A percentile compares a stretch with the other conserved stretches of the same genome.
Conservation (phyloP, 2,888 invertebrate species). For the Prosapia bicincta region DNA sequence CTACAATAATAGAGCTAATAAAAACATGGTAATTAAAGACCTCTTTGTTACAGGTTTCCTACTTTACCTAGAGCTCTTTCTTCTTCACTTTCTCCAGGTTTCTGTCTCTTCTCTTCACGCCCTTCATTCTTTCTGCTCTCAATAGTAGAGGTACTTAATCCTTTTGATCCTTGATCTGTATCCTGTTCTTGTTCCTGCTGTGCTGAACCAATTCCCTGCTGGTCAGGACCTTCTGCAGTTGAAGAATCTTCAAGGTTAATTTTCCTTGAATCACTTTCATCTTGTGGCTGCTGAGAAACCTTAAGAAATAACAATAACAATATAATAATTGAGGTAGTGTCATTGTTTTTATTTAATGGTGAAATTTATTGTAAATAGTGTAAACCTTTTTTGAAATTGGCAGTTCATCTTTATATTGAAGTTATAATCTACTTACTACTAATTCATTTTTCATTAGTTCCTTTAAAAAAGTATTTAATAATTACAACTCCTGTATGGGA, state of each 20-base stretch:
- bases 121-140: not conserved
- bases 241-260: constrained; percentile 56
- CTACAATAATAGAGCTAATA: no score
- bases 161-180: constrained; percentile 40
- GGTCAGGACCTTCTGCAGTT: constrained; percentile 49
- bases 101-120: constrained; percentile 57
- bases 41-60: no score
- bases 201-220: constrained; percentile 69
- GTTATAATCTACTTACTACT: no score
- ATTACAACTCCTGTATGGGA: no score
- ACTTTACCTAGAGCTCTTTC: constrained; percentile 63
- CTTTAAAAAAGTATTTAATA: no score
- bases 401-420: no score
- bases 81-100: constrained; percentile 71
- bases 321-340: no score
- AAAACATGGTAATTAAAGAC: no score
- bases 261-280: constrained; percentile 42
- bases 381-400: no score
- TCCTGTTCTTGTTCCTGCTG: constrained; percentile 48
- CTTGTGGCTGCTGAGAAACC: constrained; percentile 18
- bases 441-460: no score
- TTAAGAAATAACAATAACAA: not conserved
- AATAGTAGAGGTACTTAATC: constrained; percentile 38
- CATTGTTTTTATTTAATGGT: no score
- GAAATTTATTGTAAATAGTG: no score